A percentile compares a stretch with the other conserved stretches of the same genome.
Evolutionary conservation across 1,140 invertebrate species (phyloP).

Genomic region (Sitodiplosis mosellana): DNA sequence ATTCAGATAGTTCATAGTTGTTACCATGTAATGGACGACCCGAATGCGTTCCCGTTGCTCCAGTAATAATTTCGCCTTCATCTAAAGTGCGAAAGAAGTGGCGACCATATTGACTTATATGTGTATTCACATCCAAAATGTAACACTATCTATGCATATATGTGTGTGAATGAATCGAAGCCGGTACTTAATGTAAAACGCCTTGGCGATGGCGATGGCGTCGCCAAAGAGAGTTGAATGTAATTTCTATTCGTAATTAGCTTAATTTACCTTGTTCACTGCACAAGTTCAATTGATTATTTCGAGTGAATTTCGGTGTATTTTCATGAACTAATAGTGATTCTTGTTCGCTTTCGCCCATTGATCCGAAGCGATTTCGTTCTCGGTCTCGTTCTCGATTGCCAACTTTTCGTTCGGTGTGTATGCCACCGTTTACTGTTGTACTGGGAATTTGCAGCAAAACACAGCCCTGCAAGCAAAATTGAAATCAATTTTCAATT

Average conservation of each 20-base stretch:
- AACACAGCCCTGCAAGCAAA: not conserved
- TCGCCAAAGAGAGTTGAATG: too few species aligned
- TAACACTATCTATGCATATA: too few species aligned
- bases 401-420: slow-evolving; percentile 28
- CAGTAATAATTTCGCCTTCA: slow-evolving; percentile 20
- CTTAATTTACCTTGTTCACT: slow-evolving; percentile 15
- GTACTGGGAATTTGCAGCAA: slow-evolving; percentile 14
- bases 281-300: slow-evolving; percentile 18
- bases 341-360: slow-evolving; percentile 30
- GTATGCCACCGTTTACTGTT: slow-evolving; percentile 26
- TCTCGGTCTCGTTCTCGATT: slow-evolving; percentile 27
- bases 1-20: slow-evolving; percentile 54
- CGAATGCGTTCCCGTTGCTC: slow-evolving; percentile 33
- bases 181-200: too few species aligned
- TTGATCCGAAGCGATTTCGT: slow-evolving; percentile 21
- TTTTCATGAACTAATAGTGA: slow-evolving; percentile 28
- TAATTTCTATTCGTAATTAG: not conserved
- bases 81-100: slow-evolving; percentile 20
- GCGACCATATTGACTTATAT: slow-evolving; percentile 39
- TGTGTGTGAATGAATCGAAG: too few species aligned
- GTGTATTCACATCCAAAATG: slow-evolving; percentile 32
- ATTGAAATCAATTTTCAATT: too few species aligned
- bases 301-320: slow-evolving; percentile 15
- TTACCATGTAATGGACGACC: slow-evolving; percentile 41
- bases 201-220: too few species aligned